Evolutionary conservation across 2,888 invertebrate genomes (phyloP).

Genomic region (Orthonychiurus folsomi): DNA sequence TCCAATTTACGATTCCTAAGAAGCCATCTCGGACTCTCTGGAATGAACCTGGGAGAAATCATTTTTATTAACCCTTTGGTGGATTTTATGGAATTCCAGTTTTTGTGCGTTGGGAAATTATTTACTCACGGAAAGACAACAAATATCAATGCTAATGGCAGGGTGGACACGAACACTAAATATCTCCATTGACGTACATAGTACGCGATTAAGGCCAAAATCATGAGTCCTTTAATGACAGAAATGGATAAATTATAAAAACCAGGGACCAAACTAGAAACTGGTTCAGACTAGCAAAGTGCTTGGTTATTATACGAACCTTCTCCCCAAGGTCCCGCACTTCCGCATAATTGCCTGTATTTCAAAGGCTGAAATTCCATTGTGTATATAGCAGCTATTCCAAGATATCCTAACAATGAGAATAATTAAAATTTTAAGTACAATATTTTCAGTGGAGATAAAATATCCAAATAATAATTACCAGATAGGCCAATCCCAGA

Average conservation of each 20-base stretch:
- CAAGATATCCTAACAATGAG: constrained; percentile 5
- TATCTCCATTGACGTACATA: constrained; percentile 30
- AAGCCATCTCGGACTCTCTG: constrained; percentile 37
- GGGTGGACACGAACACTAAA: constrained; percentile 21
- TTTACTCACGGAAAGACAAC: constrained; percentile 26
- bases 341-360: constrained; percentile 29
- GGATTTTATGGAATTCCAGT: not conserved
- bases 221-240: constrained; percentile 33
- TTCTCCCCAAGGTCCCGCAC: constrained; percentile 26
- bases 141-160: constrained; percentile 27
- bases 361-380: constrained; percentile 32
- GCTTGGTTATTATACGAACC: too few species aligned
- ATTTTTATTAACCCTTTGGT: not conserved
- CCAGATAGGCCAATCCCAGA: constrained; percentile 32
- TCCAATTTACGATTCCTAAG: constrained; percentile 25
- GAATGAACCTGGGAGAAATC: constrained; percentile 22
- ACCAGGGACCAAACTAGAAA: too few species aligned
- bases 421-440: not conserved
- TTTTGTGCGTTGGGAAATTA: not conserved
- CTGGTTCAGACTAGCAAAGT: too few species aligned
- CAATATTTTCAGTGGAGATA: not conserved
- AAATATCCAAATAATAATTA: constrained; percentile 10
- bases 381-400: constrained; percentile 16
- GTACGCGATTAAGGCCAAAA: constrained; percentile 30
- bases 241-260: too few species aligned